Base-by-base conservation (phyloP, 2,888 invertebrate species). In the Eurois occulta region DNA sequence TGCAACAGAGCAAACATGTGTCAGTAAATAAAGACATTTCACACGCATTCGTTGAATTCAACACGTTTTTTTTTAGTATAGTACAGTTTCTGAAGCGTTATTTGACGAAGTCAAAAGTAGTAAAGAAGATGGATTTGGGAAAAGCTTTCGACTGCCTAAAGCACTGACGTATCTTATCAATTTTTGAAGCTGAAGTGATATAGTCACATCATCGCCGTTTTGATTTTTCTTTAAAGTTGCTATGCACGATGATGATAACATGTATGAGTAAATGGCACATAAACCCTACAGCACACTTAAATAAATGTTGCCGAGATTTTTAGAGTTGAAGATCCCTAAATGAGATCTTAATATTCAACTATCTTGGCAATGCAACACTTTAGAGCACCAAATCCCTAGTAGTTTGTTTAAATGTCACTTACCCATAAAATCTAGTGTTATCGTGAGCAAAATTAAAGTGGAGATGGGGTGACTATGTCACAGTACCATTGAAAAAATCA, bases 1-100 rank as follows among this genome's bases (percentile, higher is more conserved):
- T 41, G 43, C 43, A 52, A 78, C 7, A 58, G 32, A 83, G 21
- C 43, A 48, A 24, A 41, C 48, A 84, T 38, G 32, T 70, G 43
- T 55, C 16, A 13, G 38, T 60, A 32, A 60, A 70, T 52, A 70
- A 11, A 41, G 58, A 58, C 16, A 52, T 70, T 43, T 77, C 58
- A 60, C 43, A 66, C 10, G 16, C 21, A n/a, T 52, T 52, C 60
- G 58, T 24, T 46, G 46, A 58, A 72, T 79, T 71, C 7, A 32
- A 78, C 41, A 43, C 2, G 5, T 43, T 32, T 1, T 77, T 60
- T 35, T 67, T 52, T 24, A 58, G 3, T 28, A n/a, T 75, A 52
- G 11, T 66, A 67, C 18, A 58, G 41, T 68, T 80, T 48, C 16
- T n/a, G 55, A 64, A 41, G 21, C 1, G 5, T 46, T 55, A 32